Conservation (phyloP, 1,140 invertebrate species). For the Phthorimaea operculella region DNA sequence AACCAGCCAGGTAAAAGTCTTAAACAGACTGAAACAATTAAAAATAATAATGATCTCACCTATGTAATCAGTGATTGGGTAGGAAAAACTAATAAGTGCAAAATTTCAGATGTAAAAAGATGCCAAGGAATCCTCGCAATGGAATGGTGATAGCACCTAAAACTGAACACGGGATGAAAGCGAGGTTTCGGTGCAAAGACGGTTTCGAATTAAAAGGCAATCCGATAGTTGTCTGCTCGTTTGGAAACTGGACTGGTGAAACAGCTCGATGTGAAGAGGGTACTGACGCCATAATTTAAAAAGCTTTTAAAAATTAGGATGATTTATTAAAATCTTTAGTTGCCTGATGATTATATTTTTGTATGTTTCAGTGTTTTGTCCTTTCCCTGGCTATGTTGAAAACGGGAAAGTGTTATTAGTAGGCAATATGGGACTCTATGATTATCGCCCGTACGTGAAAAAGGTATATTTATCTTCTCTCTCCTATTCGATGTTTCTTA, state of each 20-base stretch:
- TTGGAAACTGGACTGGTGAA: slow-evolving; percentile 92
- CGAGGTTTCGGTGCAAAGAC: slow-evolving; percentile 91
- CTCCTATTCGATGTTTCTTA: not conserved
- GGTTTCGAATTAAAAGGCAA: slow-evolving; percentile 85
- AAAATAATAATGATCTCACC: too few species aligned
- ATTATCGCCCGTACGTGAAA: slow-evolving; percentile 95
- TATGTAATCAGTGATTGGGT: too few species aligned
- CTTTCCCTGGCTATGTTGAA: slow-evolving; percentile 90
- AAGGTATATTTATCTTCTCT: slow-evolving; percentile 69
- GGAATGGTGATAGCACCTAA: slow-evolving; percentile 97
- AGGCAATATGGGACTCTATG: slow-evolving; percentile 97
- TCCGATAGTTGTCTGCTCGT: slow-evolving; percentile 82
- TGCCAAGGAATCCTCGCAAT: slow-evolving; percentile 88
- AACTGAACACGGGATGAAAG: slow-evolving; percentile 94
- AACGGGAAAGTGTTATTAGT: slow-evolving; percentile 94
- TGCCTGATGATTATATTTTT: not conserved
- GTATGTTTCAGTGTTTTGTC: slow-evolving; percentile 83
- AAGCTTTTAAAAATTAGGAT: too few species aligned
- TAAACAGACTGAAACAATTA: too few species aligned
- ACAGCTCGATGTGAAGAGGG: slow-evolving; percentile 87
- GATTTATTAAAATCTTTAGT: too few species aligned
- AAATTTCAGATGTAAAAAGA: slow-evolving; percentile 79
- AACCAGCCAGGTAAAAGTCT: slow-evolving; percentile 74
- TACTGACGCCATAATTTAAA: slow-evolving; percentile 32
- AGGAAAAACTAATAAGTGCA: too few species aligned